Conservation (phyloP, 2,888 invertebrate genomes). For the Uloborus plumipes region DNA sequence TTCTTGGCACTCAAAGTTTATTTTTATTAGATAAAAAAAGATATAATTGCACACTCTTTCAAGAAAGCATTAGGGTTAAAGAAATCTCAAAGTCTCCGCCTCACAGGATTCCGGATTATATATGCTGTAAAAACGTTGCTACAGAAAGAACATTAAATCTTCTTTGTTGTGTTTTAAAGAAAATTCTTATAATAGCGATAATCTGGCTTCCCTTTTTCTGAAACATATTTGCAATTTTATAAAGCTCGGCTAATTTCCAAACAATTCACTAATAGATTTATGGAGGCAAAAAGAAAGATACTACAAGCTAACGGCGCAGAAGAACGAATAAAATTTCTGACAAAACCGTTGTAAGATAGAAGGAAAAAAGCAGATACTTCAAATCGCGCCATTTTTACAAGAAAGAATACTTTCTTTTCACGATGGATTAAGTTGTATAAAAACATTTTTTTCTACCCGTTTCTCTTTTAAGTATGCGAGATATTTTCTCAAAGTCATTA, state of each 20-base stretch:
- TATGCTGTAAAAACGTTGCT: too few relatives aligned
- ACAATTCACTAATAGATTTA: slow-evolving; percentile 59
- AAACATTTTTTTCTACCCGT: slow-evolving; percentile 46
- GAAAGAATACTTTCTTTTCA: slow-evolving; percentile 63
- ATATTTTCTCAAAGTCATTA: slow-evolving; percentile 62
- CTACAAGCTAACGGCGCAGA: slow-evolving; percentile 13
- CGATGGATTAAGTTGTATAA: slow-evolving; percentile 60
- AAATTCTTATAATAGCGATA: slow-evolving; percentile 42
- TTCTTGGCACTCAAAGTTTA: too few relatives aligned
- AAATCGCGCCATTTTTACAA: slow-evolving; percentile 48
- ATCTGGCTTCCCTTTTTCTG: slow-evolving; percentile 47
- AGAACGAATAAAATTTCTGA: slow-evolving; percentile 61
- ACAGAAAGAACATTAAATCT: too few relatives aligned
- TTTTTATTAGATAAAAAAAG: too few relatives aligned
- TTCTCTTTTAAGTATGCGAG: slow-evolving; percentile 56
- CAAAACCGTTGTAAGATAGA: slow-evolving; percentile 26
- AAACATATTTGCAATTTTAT: slow-evolving; percentile 63
- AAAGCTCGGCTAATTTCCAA: slow-evolving; percentile 62
- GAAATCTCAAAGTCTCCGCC: too few relatives aligned
- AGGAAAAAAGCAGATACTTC: slow-evolving; percentile 24
- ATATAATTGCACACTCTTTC: too few relatives aligned
- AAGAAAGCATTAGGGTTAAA: too few relatives aligned
- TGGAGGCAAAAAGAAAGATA: slow-evolving; percentile 28
- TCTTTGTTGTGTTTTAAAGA: too few relatives aligned
- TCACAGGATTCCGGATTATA: too few relatives aligned